phyloP scores from a whole-genome alignment of 1,140 invertebrate genomes.

The Neotoxoptera formosana region DNA sequence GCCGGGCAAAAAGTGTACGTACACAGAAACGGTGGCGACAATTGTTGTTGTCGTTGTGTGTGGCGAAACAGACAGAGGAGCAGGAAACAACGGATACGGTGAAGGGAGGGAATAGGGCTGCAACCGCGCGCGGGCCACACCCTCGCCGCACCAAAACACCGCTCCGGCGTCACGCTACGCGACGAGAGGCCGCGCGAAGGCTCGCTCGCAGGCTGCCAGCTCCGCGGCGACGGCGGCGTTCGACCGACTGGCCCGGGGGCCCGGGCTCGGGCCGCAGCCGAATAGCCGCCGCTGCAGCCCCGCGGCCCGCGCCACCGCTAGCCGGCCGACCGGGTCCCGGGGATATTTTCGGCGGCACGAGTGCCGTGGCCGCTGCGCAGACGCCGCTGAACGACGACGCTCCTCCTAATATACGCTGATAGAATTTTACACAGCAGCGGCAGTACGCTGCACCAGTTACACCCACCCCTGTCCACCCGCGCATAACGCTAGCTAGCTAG shows the following conservation, averaged over 20 bases:
- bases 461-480: neutral
- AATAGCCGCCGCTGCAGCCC: slow-evolving; percentile 16
- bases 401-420: slow-evolving; percentile 16
- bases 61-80: neutral
- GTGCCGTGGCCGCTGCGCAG: slow-evolving; percentile 19
- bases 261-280: slow-evolving; percentile 9
- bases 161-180: neutral
- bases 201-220: slow-evolving; percentile 23
- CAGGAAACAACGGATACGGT: neutral
- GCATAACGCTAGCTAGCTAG: neutral
- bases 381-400: neutral
- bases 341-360: slow-evolving; percentile 41
- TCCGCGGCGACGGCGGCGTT: neutral
- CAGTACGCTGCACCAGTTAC: slow-evolving; percentile 38
- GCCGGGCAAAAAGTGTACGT: neutral
- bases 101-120: neutral
- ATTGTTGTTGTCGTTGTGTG: slow-evolving; percentile 40
- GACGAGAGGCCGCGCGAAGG: neutral
- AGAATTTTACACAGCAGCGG: neutral
- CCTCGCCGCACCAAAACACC: neutral
- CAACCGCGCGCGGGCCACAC: neutral
- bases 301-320: neutral
- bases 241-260: slow-evolving; percentile 25
- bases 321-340: slow-evolving; percentile 13
- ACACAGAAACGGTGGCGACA: slow-evolving; percentile 2